Evolutionary conservation across 2,797 vertebrate species (phyloP).

Genomic region (Urocyon cinereoargenteus): DNA sequence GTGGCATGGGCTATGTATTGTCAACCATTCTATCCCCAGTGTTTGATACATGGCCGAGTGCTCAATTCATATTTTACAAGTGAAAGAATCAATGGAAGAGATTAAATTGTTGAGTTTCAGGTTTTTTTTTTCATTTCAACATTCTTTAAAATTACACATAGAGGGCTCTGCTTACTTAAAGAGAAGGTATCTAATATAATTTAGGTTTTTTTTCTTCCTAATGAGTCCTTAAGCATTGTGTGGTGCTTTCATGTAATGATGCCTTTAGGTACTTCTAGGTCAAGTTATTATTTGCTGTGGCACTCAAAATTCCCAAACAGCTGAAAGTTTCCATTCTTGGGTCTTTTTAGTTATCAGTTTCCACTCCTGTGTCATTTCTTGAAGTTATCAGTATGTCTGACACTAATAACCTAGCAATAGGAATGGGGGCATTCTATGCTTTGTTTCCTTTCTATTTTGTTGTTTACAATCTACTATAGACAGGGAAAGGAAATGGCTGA

Average conservation of each 20-base stretch:
- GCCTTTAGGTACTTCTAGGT: constrained; percentile 10
- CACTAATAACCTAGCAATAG: neutral
- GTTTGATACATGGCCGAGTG: neutral
- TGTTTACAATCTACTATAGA: constrained; percentile 22
- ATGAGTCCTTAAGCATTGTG: constrained; percentile 26
- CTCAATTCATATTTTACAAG: constrained; percentile 31
- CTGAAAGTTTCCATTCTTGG: neutral
- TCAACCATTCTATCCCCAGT: neutral
- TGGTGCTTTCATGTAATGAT: neutral
- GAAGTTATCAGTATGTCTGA: neutral
- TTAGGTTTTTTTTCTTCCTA: neutral
- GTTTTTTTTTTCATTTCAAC: neutral
- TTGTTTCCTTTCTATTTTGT: neutral
- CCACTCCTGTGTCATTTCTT: neutral
- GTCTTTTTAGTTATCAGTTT: constrained; percentile 42
- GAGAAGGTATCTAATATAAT: constrained; percentile 12
- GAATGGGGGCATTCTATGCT: neutral
- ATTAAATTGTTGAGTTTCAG: neutral
- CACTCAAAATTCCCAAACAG: neutral
- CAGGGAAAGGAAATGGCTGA: neutral
- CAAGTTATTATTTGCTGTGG: constrained; percentile 3
- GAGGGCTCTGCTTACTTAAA: constrained; percentile 24
- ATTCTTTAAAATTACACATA: neutral
- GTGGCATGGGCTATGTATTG: neutral
- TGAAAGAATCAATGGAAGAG: constrained; percentile 27